These are phyloP conservation scores for Lamproptera curius DNA, from an alignment of 2,888 invertebrate species.

Conservation along the genomic window DNA sequence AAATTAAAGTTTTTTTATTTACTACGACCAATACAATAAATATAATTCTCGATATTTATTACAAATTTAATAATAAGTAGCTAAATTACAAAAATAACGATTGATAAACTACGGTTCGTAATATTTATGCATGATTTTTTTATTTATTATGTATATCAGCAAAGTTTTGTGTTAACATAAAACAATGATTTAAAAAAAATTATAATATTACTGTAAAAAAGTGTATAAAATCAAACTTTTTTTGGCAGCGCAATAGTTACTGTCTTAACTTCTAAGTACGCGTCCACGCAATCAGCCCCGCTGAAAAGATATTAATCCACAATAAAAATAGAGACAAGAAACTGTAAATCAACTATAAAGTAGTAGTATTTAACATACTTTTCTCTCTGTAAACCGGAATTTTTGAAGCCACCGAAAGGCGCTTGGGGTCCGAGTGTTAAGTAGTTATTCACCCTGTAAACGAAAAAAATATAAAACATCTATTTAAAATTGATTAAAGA, in stretches of 20 bases:
- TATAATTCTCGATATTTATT: too few relatives aligned
- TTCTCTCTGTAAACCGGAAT: slow-evolving; percentile 84
- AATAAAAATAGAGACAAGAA: background rate
- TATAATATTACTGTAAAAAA: too few relatives aligned
- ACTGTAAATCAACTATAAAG: background rate
- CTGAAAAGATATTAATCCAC: slow-evolving; percentile 55
- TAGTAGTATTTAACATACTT: slow-evolving; percentile 10
- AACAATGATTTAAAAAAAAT: too few relatives aligned
- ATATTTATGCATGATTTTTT: too few relatives aligned
- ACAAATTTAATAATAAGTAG: too few relatives aligned
- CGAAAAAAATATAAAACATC: background rate
- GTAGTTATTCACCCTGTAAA: slow-evolving; percentile 34
- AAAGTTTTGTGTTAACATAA: too few relatives aligned
- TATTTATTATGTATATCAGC: too few relatives aligned
- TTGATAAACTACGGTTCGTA: too few relatives aligned
- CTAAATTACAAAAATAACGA: too few relatives aligned
- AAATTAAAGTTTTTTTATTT: too few relatives aligned
- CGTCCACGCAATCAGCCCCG: slow-evolving; percentile 82
- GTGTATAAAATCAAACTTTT: slow-evolving; percentile 44
- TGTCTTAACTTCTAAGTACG: slow-evolving; percentile 86
- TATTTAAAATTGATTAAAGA: background rate
- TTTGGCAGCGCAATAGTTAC: slow-evolving; percentile 73
- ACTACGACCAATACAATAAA: too few relatives aligned
- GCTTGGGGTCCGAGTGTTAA: slow-evolving; percentile 80
- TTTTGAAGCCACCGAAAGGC: slow-evolving; percentile 92